Evolutionary conservation across 2,797 vertebrate genomes (phyloP).

Genomic region (Acridotheres tristis): DNA sequence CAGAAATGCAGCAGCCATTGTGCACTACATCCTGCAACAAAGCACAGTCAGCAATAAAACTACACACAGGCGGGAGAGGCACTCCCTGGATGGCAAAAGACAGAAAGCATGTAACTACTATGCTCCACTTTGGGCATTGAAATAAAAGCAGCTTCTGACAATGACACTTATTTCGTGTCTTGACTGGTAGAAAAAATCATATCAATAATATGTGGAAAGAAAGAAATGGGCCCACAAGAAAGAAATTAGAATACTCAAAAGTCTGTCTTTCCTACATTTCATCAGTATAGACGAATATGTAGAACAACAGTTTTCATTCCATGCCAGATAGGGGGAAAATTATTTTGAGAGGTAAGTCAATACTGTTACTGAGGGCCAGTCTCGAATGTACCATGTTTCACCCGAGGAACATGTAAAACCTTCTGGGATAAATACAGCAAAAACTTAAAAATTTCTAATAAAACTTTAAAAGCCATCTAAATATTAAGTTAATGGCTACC

Average conservation of each 20-base stretch:
- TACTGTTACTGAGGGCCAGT: neutral
- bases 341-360: neutral
- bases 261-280: neutral
- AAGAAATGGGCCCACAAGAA: neutral
- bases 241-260: neutral
- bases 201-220: neutral
- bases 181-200: neutral
- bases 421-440: neutral
- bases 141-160: neutral
- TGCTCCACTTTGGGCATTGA: neutral
- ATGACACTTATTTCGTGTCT: neutral
- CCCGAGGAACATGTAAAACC: neutral
- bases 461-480: neutral
- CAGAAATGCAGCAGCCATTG: neutral
- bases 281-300: neutral
- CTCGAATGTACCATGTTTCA: neutral
- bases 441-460: neutral
- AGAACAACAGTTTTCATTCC: neutral
- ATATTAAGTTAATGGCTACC: neutral
- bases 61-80: fast-evolving
- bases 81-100: neutral
- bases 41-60: neutral
- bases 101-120: neutral
- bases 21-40: neutral
- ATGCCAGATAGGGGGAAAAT: neutral